Percentiles rank a stretch among this genome's conserved stretches.
phyloP scores from a whole-genome alignment of 2,888 invertebrate species.

The Salticus scenicus region DNA sequence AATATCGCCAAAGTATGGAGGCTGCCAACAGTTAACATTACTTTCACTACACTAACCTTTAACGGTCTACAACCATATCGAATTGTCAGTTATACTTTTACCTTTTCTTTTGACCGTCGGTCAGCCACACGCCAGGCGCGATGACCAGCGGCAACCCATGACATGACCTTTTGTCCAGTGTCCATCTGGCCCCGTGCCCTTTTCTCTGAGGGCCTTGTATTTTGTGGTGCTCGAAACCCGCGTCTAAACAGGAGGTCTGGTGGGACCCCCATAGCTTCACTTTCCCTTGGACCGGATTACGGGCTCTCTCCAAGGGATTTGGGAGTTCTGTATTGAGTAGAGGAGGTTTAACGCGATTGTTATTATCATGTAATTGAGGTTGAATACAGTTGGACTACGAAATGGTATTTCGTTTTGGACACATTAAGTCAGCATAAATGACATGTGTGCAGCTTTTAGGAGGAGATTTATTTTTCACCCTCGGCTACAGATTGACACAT shows the following conservation, averaged over 20 bases:
- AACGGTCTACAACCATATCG: conserved; percentile 32
- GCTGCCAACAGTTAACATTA: neutral
- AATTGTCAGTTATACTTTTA: conserved; percentile 17
- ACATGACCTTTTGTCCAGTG: conserved; percentile 46
- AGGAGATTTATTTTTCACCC: neutral
- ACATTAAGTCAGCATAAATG: neutral
- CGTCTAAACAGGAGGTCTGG: neutral
- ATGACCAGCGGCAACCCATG: conserved; percentile 57
- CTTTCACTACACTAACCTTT: neutral
- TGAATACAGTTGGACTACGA: conserved; percentile 35
- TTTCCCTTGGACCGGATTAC: neutral
- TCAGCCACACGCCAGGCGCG: conserved; percentile 53
- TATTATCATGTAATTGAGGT: conserved; percentile 54
- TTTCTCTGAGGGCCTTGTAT: neutral
- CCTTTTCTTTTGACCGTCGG: conserved; percentile 21
- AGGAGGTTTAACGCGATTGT: conserved; percentile 47
- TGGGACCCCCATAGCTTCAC: neutral
- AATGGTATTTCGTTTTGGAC: neutral
- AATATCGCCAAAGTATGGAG: conserved; percentile 32
- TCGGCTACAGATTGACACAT: neutral
- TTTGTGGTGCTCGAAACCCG: neutral
- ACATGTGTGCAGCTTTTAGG: neutral
- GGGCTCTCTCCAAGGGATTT: conserved; percentile 15
- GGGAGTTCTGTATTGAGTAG: conserved; percentile 7
- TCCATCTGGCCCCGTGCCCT: conserved; percentile 10